Percentiles rank a stretch among this genome's conserved stretches.
phyloP scores from a whole-genome alignment of 1,140 invertebrate species.

The Lycorma delicatula region DNA sequence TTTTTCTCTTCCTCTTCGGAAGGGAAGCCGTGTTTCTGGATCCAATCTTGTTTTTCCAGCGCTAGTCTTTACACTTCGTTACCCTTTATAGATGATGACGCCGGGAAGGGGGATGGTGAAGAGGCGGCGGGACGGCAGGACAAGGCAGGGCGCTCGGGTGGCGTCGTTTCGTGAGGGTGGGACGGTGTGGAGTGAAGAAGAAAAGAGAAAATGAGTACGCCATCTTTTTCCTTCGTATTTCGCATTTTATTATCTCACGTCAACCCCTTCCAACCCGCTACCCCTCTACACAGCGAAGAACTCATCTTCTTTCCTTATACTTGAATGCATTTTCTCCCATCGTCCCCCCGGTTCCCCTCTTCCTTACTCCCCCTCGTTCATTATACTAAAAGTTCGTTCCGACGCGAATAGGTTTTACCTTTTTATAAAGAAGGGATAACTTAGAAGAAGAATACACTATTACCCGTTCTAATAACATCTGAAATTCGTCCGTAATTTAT shows the following conservation, averaged over 20 bases:
- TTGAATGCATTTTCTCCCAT: slow-evolving; percentile 11
- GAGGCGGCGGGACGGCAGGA: neutral
- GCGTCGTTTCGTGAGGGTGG: too few relatives aligned
- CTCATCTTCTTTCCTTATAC: slow-evolving; percentile 18
- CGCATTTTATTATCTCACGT: slow-evolving; percentile 2
- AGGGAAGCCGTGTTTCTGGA: neutral
- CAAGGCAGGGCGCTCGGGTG: neutral
- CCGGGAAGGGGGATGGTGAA: neutral
- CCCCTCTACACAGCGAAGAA: slow-evolving; percentile 1
- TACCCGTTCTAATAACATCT: neutral
- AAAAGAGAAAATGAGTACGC: neutral
- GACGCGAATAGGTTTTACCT: neutral
- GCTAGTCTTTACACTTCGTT: slow-evolving; percentile 5
- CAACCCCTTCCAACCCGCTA: neutral
- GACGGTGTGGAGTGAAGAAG: too few relatives aligned
- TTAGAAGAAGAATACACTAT: too few relatives aligned
- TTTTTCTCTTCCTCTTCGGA: neutral
- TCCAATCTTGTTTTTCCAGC: neutral
- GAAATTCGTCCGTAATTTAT: too few relatives aligned
- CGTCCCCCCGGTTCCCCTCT: neutral
- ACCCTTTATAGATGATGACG: slow-evolving; percentile 3
- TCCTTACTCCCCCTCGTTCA: slow-evolving; percentile 9
- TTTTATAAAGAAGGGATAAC: too few relatives aligned
- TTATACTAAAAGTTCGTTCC: slow-evolving; percentile 6
- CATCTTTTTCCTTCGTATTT: slow-evolving; percentile 1